Percentiles rank a stretch among this genome's conserved stretches.
Evolutionary conservation across 2,797 vertebrate species (phyloP).

Genomic region (Pelodytes ibericus): DNA sequence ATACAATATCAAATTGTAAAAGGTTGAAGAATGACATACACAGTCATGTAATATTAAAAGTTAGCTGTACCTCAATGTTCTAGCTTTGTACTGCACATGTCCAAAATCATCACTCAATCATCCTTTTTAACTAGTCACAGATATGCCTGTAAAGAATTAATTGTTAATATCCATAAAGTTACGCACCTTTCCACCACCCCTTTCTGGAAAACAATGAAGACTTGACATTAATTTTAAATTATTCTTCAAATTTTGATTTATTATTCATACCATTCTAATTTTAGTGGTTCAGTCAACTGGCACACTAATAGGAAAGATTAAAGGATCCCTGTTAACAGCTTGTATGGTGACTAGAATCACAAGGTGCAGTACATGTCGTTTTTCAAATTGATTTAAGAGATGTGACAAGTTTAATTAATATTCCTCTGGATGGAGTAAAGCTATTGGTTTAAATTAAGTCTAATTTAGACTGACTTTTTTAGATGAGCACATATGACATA

Average conservation of each 20-base stretch:
- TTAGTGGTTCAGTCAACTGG: constrained; percentile 44
- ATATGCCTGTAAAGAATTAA: background rate
- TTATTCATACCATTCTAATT: constrained; percentile 38
- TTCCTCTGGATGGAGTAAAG: constrained; percentile 26
- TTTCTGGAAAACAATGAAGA: constrained; percentile 29
- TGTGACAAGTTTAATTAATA: constrained; percentile 42
- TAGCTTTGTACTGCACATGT: too few species aligned
- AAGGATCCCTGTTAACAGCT: constrained; percentile 43
- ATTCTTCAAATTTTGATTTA: constrained; percentile 40
- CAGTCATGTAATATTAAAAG: too few species aligned
- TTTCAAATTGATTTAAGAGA: constrained; percentile 23
- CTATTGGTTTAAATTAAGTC: constrained; percentile 43
- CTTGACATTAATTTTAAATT: constrained; percentile 32
- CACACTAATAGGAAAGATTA: constrained; percentile 43
- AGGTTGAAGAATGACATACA: too few species aligned
- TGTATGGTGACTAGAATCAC: constrained; percentile 37
- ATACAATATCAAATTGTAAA: too few species aligned
- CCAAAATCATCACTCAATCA: background rate
- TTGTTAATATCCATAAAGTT: constrained; percentile 17
- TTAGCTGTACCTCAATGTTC: too few species aligned
- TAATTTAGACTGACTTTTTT: constrained; percentile 28
- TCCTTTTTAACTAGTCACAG: background rate
- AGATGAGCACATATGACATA: constrained; percentile 27
- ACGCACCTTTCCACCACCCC: constrained; percentile 9
- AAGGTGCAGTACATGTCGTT: constrained; percentile 27